Evolutionary conservation across 2,797 vertebrate genomes (phyloP), one percentile per base, ranked within the genome.

Genomic region (Lycodopsis pacificus): DNA sequence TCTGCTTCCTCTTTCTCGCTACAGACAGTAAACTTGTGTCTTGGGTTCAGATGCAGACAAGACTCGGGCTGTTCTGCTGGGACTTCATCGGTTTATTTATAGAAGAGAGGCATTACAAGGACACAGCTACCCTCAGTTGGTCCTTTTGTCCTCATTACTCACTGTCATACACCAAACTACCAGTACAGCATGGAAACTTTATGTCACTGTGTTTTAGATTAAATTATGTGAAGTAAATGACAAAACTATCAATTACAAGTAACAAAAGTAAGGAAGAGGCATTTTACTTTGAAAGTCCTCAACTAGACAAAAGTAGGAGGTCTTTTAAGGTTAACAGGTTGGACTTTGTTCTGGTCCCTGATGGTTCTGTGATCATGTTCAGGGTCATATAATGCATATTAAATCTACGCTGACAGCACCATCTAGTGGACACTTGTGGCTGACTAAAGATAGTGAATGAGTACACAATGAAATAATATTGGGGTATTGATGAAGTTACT

Each of bases 361-460:
- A 6, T n/a, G 46, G 38, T 0, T 32, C 48, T 32, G 30, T 10
- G 9, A 48, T 44, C 5, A 48, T 19, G 7, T 9, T 27, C n/a
- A 58, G 8, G 2, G 15, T 51, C 59, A 65, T 42, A 5, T 14
- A 30, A 42, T 32, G 65, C 11, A 15, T 20, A 20, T 56, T 13
- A 78, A 81, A 62, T 46, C 12, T 74, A 42, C 81, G 78, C 80
- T 34, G 34, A 93, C 3, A 61, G 78, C 91, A 72, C 93, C 94
- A 93, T 84, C 95, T 95, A 81, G 94, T 93, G 95, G 94, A 77
- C 71, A 77, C n/a, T 9, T 46, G 34, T 2, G 13, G 14, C 17
- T 32, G 25, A 22, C 53, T 61, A 32, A 13, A 10, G 11, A 6
- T 7, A 46, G 32, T 15, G 11, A 32, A 32, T 34, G 11, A 20